Evolutionary conservation across 2,888 invertebrate species (phyloP).

Genomic region (Stomorhina lunata): DNA sequence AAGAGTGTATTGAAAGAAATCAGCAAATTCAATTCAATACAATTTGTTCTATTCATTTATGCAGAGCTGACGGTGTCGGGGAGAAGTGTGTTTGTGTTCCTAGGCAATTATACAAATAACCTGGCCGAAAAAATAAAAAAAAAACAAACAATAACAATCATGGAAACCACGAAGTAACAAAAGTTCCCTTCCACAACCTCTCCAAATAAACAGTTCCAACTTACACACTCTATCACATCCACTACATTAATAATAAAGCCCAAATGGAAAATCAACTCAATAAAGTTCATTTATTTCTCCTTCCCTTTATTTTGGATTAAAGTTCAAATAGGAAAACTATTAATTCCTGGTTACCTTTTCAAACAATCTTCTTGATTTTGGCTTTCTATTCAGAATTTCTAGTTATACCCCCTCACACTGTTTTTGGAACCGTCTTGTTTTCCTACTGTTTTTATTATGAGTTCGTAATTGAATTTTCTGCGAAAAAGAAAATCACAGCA

Average conservation of each 20-base stretch:
- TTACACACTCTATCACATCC: not conserved
- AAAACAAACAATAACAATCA: slow-evolving; percentile 24
- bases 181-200: not conserved
- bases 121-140: too few species aligned
- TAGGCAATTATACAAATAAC: slow-evolving; percentile 6
- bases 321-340: not conserved
- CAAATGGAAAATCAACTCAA: not conserved
- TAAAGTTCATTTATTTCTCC: not conserved
- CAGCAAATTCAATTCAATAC: slow-evolving; percentile 49
- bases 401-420: not conserved
- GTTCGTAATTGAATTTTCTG: slow-evolving; percentile 23
- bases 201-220: not conserved
- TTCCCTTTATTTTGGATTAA: not conserved
- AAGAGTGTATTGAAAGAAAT: slow-evolving; percentile 8
- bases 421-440: not conserved
- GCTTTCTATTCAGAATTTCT: not conserved
- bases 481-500: not conserved
- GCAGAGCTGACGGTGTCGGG: too few species aligned
- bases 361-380: too few species aligned
- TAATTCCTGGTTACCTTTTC: not conserved
- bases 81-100: not conserved
- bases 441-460: not conserved
- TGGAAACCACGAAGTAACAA: not conserved
- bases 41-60: slow-evolving; percentile 37
- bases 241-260: not conserved